Percentiles rank a stretch among this genome's conserved stretches.
These are phyloP conservation scores for Steinernema khuongi DNA, from an alignment of 1,140 invertebrate species.

Conservation along the genomic window DNA sequence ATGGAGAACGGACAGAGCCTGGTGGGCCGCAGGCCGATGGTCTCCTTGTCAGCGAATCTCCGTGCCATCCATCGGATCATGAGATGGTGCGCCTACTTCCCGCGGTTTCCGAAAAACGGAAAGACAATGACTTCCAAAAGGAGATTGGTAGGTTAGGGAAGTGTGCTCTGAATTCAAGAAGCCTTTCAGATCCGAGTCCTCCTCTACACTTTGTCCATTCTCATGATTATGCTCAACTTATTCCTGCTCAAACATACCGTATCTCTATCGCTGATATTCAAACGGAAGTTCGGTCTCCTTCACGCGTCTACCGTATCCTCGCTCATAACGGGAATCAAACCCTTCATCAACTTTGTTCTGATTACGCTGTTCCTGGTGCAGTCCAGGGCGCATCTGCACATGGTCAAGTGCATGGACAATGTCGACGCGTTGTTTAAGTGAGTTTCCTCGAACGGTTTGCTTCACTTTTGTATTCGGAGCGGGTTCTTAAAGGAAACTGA, in stretches of 20 bases:
- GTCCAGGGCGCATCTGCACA: slow-evolving; percentile 39
- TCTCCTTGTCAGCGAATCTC: background rate
- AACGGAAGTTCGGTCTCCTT: slow-evolving; percentile 42
- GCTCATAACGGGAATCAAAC: slow-evolving; percentile 51
- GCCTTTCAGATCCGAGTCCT: slow-evolving; percentile 23
- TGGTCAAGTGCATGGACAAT: slow-evolving; percentile 39
- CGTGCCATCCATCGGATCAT: background rate
- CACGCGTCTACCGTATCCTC: slow-evolving; percentile 49
- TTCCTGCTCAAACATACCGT: slow-evolving; percentile 28
- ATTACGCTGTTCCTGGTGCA: slow-evolving; percentile 41
- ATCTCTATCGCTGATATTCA: slow-evolving; percentile 23
- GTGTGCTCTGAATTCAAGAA: background rate
- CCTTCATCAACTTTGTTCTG: slow-evolving; percentile 42
- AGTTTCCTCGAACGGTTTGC: background rate
- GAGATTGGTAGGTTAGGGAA: background rate
- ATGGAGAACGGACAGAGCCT: background rate
- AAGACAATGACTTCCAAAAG: background rate
- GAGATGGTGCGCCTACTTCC: background rate
- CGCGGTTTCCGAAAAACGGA: background rate
- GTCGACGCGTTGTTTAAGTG: slow-evolving; percentile 23
- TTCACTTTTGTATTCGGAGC: no score
- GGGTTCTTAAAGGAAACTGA: no score
- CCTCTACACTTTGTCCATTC: slow-evolving; percentile 18
- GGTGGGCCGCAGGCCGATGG: background rate
- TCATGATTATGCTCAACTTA: slow-evolving; percentile 22